A percentile compares a stretch with the other conserved stretches of the same genome.
phyloP scores from a whole-genome alignment of 2,888 invertebrate genomes.

The Melanargia galathea region DNA sequence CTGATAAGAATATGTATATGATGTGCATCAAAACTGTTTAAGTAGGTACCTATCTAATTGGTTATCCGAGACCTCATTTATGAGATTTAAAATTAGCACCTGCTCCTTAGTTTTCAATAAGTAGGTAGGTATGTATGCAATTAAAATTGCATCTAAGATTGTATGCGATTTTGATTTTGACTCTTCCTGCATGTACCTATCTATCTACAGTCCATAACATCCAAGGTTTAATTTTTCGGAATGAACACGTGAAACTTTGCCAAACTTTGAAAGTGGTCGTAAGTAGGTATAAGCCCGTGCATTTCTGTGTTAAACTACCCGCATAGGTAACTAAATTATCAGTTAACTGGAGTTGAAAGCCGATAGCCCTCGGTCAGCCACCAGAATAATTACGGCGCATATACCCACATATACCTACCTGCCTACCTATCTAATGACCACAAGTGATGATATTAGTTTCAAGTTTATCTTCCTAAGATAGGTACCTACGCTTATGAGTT shows the following conservation, averaged over 20 bases:
- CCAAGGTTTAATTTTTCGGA: neutral
- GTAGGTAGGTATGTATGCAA: too few relatives aligned
- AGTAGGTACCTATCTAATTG: too few relatives aligned
- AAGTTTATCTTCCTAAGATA: neutral
- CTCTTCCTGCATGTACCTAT: neutral
- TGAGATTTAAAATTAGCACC: too few relatives aligned
- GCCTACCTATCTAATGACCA: neutral
- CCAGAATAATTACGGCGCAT: constrained; percentile 54
- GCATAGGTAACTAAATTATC: constrained; percentile 45
- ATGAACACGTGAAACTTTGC: constrained; percentile 10
- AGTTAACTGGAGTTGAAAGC: constrained; percentile 73
- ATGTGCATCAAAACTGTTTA: too few relatives aligned
- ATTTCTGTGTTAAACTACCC: constrained; percentile 33
- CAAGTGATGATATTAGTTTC: constrained; percentile 5
- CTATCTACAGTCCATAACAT: neutral
- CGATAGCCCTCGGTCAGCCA: constrained; percentile 72
- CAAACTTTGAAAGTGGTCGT: constrained; percentile 10
- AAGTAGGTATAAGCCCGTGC: constrained; percentile 13
- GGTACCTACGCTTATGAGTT: neutral
- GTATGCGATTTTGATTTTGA: too few relatives aligned
- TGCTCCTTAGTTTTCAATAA: too few relatives aligned
- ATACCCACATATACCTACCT: neutral
- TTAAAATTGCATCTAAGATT: too few relatives aligned
- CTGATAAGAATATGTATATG: too few relatives aligned
- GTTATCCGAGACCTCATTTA: too few relatives aligned